Base-by-base conservation (phyloP, 2,113 vertebrate species). In the Neolamprologus tretocephalus region DNA sequence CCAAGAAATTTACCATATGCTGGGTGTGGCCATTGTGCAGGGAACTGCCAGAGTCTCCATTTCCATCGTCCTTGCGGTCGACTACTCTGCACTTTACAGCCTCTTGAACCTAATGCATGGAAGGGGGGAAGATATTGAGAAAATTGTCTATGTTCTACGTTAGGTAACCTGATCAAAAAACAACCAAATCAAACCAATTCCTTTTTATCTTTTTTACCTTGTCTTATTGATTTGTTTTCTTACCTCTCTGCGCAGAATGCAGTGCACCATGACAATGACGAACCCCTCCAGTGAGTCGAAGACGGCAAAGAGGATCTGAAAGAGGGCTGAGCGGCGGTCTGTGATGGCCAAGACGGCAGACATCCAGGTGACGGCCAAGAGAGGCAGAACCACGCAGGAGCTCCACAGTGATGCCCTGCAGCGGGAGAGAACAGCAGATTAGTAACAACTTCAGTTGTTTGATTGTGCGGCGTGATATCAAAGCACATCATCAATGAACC, bases 281-380 rank as follows among this genome's bases (percentile, higher is more conserved):
- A 99, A 99, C 23, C 99, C 99, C 91, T 99, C 98, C 87, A 99
- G 95, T 0, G 99, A 99, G 95, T 99, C 99, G 1, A 99, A 99
- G 90, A 99, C 98, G 0, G 99, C 98, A 0, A 99, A 99, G 26
- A 99, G 98, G 90, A 99, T 99, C 96, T 99, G 98, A 96, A 99
- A 99, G 80, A 99, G 98, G 9, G 99, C 98, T 0, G 99, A 99
- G 82, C 99, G 98, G 12, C 98, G 97, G 95, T 99, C 99, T 2
- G 99, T 99, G 96, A 99, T 98, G 5, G 99, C 98, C 57, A 99
- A 96, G 7, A 99, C 99, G 0, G 99, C 99, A 0, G 99, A 99
- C 99, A 99, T 99, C 99, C 99, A 99, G 66, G 99, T 99, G 82
- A 99, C 97, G 4, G 99, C 99, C 93, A 99, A 95, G 49, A 99